These are phyloP conservation scores for Festucalex cinctus DNA, from an alignment of 2,113 vertebrate species.

Conservation along the genomic window DNA sequence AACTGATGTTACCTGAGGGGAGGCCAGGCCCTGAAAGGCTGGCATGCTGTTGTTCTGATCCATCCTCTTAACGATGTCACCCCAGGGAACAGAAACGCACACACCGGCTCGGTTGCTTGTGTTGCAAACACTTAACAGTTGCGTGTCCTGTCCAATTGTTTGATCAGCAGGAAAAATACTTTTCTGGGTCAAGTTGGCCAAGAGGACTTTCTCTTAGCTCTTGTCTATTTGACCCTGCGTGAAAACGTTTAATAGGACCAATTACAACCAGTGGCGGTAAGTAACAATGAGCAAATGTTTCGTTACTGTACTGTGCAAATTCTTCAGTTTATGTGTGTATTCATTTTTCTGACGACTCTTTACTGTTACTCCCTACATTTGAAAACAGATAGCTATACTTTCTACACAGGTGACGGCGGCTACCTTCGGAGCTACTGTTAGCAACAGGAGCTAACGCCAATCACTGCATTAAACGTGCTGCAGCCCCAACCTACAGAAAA, in stretches of 20 bases:
- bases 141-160: background rate
- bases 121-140: background rate
- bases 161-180: background rate
- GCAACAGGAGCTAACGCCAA: slow-evolving; percentile 17
- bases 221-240: background rate
- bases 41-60: slow-evolving; percentile 96
- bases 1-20: slow-evolving; percentile 81
- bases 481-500: background rate
- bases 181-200: background rate
- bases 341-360: background rate
- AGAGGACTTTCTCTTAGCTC: background rate
- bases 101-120: background rate
- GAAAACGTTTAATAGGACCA: background rate
- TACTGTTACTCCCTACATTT: background rate
- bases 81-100: slow-evolving; percentile 18
- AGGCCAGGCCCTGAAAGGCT: slow-evolving; percentile 90
- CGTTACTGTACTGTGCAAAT: no score
- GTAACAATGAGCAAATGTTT: background rate
- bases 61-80: slow-evolving; percentile 69
- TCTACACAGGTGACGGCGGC: slow-evolving; percentile 1
- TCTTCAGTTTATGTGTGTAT: background rate
- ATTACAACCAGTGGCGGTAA: background rate
- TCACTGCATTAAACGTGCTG: background rate
- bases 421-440: slow-evolving; percentile 44
- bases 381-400: background rate